Evolutionary conservation across 2,888 invertebrate genomes (phyloP).

Genomic region (Octodonta nipae): DNA sequence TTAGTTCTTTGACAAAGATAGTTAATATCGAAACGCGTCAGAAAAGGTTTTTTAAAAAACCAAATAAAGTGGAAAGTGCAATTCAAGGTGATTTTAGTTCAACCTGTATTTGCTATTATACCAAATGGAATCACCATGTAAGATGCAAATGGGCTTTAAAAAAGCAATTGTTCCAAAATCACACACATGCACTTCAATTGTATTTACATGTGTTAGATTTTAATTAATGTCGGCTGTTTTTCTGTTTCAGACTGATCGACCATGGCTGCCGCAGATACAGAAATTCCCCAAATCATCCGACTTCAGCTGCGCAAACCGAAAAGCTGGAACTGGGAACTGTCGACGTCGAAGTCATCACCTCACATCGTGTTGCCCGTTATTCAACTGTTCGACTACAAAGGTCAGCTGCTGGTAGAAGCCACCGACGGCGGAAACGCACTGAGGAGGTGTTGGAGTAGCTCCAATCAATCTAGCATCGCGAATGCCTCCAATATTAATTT

Average conservation of each 20-base stretch:
- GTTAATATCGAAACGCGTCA: too few species aligned
- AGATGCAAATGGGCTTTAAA: too few species aligned
- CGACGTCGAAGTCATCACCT: constrained; percentile 49
- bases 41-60: too few species aligned
- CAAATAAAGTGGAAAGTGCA: too few species aligned
- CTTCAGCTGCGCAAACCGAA: constrained; percentile 48
- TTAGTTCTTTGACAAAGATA: too few species aligned
- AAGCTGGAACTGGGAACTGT: constrained; percentile 50
- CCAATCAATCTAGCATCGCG: neutral
- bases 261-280: constrained; percentile 17
- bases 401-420: constrained; percentile 47
- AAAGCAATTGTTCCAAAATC: too few species aligned
- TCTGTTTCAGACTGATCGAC: neutral
- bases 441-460: neutral
- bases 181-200: too few species aligned
- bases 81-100: too few species aligned
- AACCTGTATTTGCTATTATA: too few species aligned
- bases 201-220: neutral
- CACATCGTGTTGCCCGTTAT: constrained; percentile 46
- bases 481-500: neutral
- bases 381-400: constrained; percentile 50
- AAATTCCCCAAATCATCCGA: constrained; percentile 40
- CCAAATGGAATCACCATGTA: too few species aligned
- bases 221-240: neutral
- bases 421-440: constrained; percentile 41